Evolutionary conservation across 2,113 vertebrate species (phyloP).

Genomic region (Perca fluviatilis): DNA sequence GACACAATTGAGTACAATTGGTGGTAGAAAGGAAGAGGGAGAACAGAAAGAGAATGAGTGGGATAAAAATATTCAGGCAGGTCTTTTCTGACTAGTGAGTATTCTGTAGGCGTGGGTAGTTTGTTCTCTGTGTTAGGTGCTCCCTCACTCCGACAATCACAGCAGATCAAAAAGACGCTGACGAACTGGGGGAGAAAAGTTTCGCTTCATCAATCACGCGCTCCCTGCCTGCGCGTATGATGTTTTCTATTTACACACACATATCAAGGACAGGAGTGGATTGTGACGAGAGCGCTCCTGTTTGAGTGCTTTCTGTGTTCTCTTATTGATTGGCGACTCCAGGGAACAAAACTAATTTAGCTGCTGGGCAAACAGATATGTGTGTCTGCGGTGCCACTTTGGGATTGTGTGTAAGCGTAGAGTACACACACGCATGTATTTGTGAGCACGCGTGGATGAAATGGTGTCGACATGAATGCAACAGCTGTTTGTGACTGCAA

Average conservation of each 20-base stretch:
- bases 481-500: conserved; percentile 47
- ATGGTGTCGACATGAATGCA: not conserved
- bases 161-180: conserved; percentile 71
- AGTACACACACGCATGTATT: not conserved
- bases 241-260: conserved; percentile 64
- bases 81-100: conserved; percentile 57
- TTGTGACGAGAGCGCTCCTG: conserved; percentile 38
- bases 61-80: conserved; percentile 66
- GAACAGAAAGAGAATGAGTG: conserved; percentile 23
- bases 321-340: conserved; percentile 68
- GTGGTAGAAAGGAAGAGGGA: conserved; percentile 23
- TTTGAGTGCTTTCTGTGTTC: conserved; percentile 54
- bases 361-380: conserved; percentile 34
- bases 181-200: conserved; percentile 56
- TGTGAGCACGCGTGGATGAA: not conserved
- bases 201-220: conserved; percentile 69
- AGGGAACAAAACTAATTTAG: conserved; percentile 66
- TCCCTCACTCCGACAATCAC: conserved; percentile 55
- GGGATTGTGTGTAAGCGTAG: conserved; percentile 1
- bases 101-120: conserved; percentile 54
- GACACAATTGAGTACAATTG: conserved; percentile 19
- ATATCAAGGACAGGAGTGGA: conserved; percentile 34
- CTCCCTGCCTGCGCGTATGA: conserved; percentile 14
- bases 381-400: conserved; percentile 21
- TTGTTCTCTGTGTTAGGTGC: conserved; percentile 42